phyloP scores from a whole-genome alignment of 1,140 invertebrate genomes.

The Anastatus disparis region DNA sequence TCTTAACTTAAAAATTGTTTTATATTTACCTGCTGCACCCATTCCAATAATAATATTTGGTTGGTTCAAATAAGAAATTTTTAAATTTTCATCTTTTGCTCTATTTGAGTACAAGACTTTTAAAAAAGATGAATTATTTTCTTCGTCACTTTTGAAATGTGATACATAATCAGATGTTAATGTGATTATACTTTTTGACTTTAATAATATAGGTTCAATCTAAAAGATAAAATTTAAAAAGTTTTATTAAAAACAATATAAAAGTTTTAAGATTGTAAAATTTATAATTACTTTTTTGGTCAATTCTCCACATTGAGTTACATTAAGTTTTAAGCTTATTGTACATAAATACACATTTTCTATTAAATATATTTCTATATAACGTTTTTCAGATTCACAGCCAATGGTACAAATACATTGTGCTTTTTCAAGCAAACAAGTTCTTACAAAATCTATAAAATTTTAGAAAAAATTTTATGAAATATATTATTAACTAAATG shows the following conservation, averaged over 20 bases:
- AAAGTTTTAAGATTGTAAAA: slow-evolving; percentile 8
- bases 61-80: slow-evolving; percentile 50
- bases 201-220: slow-evolving; percentile 53
- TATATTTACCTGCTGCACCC: slow-evolving; percentile 57
- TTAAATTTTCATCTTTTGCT: slow-evolving; percentile 37
- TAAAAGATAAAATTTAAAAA: slow-evolving; percentile 41
- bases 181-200: slow-evolving; percentile 47
- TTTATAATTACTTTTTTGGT: slow-evolving; percentile 49
- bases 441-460: slow-evolving; percentile 51
- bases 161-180: slow-evolving; percentile 55
- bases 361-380: slow-evolving; percentile 51
- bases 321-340: slow-evolving; percentile 51
- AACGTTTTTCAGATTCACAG: slow-evolving; percentile 45
- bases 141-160: slow-evolving; percentile 49
- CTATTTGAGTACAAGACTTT: slow-evolving; percentile 51
- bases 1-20: slow-evolving; percentile 13
- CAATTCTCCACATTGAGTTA: slow-evolving; percentile 51
- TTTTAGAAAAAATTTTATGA: neutral
- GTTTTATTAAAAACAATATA: neutral
- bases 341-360: slow-evolving; percentile 51
- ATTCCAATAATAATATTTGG: slow-evolving; percentile 62
- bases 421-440: slow-evolving; percentile 43
- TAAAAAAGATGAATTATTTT: slow-evolving; percentile 51
- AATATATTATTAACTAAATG: no score
- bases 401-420: slow-evolving; percentile 53